Evolutionary conservation across 1,140 invertebrate genomes (phyloP), one percentile per base, ranked within the genome.

Genomic region (Vanessa tameamea): DNA sequence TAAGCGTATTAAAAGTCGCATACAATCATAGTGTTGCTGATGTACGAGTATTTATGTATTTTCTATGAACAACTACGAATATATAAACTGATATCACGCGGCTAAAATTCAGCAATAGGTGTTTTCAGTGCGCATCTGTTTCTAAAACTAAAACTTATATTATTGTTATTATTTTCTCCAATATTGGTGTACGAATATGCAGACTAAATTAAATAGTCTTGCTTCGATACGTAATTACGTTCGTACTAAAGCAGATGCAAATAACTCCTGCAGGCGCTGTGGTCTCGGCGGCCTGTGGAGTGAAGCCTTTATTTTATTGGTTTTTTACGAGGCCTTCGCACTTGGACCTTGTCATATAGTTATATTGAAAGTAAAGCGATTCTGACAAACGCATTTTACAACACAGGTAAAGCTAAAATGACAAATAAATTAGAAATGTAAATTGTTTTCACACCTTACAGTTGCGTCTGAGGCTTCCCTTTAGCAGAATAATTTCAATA

Each of bases 301-400:
- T 73, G 75, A 84, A 81, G 76, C 72, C 80, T 83, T 87, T 84
- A 84, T 87, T 87, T 87, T 87, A 87, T 89, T 86, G 73, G 61
- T 48, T 67, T 82, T 83, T 87, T 86, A 87, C 78, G 85, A 84
- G 86, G 78, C 80, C 76, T 73, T 88, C 87, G 85, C 78, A 82
- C 85, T 82, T 82, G 66, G 74, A 73, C 69, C 74, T 63, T 79
- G 69, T 72, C 69, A 51, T 68, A 65, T 61, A 64, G 61, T 71
- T 55, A 73, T 73, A 74, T 74, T 77, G 66, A 77, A 70, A 23
- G 70, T 72, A 59, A 72, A 15, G 47, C 23, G 20, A 55, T 72
- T 72, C 75, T 70, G 55, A 66, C 20, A 55, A 13, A 14, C 57
- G 72, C 64, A 67, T 20, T 57, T 75, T 57, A 68, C 37, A 57